Conservation (phyloP, 2,113 vertebrate species). For the Ranitomeya variabilis region DNA sequence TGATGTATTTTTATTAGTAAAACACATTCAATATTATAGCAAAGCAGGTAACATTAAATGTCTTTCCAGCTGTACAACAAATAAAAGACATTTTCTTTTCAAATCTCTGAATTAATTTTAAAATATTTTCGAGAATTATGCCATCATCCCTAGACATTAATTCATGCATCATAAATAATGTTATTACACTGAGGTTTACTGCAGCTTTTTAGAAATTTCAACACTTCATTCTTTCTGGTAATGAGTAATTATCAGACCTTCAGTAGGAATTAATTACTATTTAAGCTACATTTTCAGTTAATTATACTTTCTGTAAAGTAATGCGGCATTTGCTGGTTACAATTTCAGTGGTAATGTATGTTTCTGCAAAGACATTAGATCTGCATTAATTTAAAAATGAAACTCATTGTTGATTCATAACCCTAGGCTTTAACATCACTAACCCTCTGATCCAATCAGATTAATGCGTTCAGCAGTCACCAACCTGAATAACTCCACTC, state of each 20-base stretch:
- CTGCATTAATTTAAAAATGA: slow-evolving; percentile 34
- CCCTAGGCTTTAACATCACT: background rate
- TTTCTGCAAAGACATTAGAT: slow-evolving; percentile 31
- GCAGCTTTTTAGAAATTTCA: slow-evolving; percentile 29
- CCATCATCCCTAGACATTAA: slow-evolving; percentile 27
- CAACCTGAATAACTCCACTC: background rate
- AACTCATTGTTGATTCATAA: slow-evolving; percentile 26
- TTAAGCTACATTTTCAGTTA: slow-evolving; percentile 54
- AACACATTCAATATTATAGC: background rate
- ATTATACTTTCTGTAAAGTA: slow-evolving; percentile 28
- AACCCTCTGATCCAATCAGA: background rate
- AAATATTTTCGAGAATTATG: slow-evolving; percentile 19
- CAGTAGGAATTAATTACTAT: slow-evolving; percentile 47
- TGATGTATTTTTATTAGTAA: no score
- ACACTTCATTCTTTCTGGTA: slow-evolving; percentile 17
- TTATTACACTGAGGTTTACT: slow-evolving; percentile 37
- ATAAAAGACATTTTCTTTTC: background rate
- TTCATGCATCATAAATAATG: slow-evolving; percentile 41
- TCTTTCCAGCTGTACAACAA: background rate
- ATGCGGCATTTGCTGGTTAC: background rate
- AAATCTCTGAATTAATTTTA: slow-evolving; percentile 3
- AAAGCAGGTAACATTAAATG: background rate
- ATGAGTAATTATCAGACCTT: slow-evolving; percentile 47
- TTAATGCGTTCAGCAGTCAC: background rate
- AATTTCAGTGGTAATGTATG: background rate